Evolutionary conservation across 2,113 vertebrate species (phyloP).

Genomic region (Ammodytes dubius): DNA sequence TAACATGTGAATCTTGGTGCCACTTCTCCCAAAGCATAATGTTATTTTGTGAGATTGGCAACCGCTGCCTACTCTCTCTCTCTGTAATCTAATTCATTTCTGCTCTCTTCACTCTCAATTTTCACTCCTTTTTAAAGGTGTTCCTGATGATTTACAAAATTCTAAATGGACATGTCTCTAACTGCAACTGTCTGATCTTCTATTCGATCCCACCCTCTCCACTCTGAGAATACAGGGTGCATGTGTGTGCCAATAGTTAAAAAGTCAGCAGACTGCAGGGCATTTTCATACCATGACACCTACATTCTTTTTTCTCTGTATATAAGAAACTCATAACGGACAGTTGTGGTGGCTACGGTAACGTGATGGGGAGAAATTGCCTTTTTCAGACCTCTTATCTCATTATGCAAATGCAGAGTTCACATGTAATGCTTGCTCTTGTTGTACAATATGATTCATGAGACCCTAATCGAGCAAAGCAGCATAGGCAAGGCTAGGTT

Average conservation of each 20-base stretch:
- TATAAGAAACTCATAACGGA: conserved; percentile 14
- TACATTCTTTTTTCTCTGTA: conserved; percentile 14
- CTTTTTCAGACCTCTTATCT: conserved; percentile 71
- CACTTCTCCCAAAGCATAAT: background rate
- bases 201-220: background rate
- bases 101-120: too few species aligned
- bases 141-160: background rate
- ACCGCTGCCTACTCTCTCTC: background rate
- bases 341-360: background rate
- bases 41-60: background rate
- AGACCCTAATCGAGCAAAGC: conserved; percentile 56
- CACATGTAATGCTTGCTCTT: conserved; percentile 77
- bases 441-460: conserved; percentile 74
- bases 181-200: background rate
- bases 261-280: background rate
- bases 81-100: too few species aligned
- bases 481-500: conserved; percentile 18
- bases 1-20: background rate
- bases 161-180: background rate
- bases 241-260: background rate
- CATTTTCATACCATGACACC: background rate
- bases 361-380: conserved; percentile 21
- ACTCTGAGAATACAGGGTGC: background rate
- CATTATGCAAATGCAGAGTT: conserved; percentile 79
- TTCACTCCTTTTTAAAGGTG: background rate